phyloP scores from a whole-genome alignment of 2,888 invertebrate species.

The Caenorhabditis sp. region DNA sequence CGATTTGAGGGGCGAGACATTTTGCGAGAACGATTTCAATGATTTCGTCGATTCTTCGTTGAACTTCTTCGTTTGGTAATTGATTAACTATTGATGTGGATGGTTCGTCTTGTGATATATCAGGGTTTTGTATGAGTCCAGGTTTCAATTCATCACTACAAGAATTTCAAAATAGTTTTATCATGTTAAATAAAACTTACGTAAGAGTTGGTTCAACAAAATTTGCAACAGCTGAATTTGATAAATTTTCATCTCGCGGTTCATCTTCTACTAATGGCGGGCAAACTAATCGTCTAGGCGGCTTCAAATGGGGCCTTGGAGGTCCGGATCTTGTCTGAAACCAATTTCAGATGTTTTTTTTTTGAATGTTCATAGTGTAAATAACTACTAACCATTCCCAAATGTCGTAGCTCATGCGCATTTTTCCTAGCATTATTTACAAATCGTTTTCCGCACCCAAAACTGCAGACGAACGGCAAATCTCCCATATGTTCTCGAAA shows the following conservation, averaged over 20 bases:
- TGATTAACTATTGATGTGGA: neutral
- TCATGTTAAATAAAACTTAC: neutral
- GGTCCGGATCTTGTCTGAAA: constrained; percentile 51
- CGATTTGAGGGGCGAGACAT: neutral
- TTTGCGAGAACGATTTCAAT: constrained; percentile 50
- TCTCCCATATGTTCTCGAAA: constrained; percentile 51
- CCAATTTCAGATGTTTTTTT: neutral
- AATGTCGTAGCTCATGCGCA: constrained; percentile 58
- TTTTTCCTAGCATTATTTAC: constrained; percentile 53
- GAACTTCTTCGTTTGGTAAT: neutral
- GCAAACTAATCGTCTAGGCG: constrained; percentile 20
- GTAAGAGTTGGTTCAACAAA: neutral
- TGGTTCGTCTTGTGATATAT: constrained; percentile 2
- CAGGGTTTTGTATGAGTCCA: neutral
- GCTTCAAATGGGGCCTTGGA: constrained; percentile 59
- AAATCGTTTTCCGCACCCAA: constrained; percentile 54
- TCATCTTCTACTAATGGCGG: neutral
- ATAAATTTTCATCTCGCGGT: constrained; percentile 1
- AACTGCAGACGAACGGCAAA: constrained; percentile 49
- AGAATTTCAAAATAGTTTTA: neutral
- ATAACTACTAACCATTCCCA: constrained; percentile 35
- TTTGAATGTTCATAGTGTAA: neutral
- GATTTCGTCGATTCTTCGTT: constrained; percentile 43
- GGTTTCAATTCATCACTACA: neutral
- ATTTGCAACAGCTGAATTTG: constrained; percentile 10